A percentile compares a stretch with the other conserved stretches of the same genome.
These are phyloP conservation scores for Laupala kohalensis DNA, from an alignment of 1,140 invertebrate genomes.

Conservation along the genomic window DNA sequence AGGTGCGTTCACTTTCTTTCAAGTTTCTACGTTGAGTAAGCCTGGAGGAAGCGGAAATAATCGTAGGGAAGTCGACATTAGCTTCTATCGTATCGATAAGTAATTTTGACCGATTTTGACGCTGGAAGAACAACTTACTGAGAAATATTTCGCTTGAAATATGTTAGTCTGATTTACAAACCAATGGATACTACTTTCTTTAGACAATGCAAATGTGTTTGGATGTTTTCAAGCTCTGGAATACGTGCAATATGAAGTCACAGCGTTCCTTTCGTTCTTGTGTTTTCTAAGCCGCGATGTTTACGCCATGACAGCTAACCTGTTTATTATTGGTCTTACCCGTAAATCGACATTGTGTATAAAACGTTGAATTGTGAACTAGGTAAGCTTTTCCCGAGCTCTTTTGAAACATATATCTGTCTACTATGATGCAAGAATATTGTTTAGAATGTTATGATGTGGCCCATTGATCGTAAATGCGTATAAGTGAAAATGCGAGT, in stretches of 20 bases:
- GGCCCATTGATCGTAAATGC: slow-evolving; percentile 1
- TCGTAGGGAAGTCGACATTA: neutral
- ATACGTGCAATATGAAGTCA: neutral
- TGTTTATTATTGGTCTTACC: slow-evolving; percentile 8
- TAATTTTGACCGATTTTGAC: slow-evolving; percentile 7
- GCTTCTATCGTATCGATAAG: slow-evolving; percentile 9
- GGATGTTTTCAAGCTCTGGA: neutral
- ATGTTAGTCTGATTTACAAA: neutral
- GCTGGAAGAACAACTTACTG: slow-evolving; percentile 3
- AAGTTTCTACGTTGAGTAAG: neutral
- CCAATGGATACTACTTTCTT: neutral
- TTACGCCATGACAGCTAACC: slow-evolving; percentile 16
- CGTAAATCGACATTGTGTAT: slow-evolving; percentile 5
- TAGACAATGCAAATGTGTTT: neutral
- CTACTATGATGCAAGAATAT: neutral
- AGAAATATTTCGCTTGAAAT: neutral
- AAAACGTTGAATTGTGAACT: neutral
- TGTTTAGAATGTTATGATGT: neutral
- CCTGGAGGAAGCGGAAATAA: neutral
- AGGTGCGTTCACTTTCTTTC: neutral
- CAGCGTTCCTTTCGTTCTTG: neutral
- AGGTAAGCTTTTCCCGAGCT: neutral
- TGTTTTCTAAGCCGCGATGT: slow-evolving; percentile 11
- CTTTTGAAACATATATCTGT: neutral
- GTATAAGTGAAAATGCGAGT: neutral